Conservation (phyloP, 2,113 vertebrate genomes). For the Lontra canadensis region DNA sequence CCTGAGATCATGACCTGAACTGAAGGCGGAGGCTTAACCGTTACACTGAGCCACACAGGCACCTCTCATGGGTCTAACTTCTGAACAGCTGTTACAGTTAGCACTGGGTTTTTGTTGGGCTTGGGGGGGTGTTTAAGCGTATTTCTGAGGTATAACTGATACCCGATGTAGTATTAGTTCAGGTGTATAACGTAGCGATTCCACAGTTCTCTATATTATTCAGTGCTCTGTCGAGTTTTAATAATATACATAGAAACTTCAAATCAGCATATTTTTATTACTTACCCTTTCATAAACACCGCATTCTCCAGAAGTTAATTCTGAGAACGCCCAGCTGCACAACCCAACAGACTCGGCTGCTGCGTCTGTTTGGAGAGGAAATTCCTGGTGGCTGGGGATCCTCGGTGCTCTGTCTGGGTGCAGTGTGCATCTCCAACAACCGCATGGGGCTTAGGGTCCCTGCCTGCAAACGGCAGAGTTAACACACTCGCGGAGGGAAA, state of each 20-base stretch:
- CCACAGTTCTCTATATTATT: neutral
- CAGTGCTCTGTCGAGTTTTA: neutral
- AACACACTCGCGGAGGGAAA: fast-evolving
- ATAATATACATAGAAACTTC: neutral
- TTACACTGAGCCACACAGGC: too few relatives aligned
- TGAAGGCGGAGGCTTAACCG: too few relatives aligned
- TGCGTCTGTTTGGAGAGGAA: neutral
- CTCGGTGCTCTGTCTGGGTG: fast-evolving
- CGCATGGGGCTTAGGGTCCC: fast-evolving
- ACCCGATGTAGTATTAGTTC: neutral
- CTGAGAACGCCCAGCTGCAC: neutral
- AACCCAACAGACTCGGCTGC: neutral
- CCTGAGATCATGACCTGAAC: too few relatives aligned
- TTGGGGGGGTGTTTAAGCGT: neutral
- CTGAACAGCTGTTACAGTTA: neutral
- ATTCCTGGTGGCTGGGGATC: neutral
- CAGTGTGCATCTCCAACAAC: fast-evolving
- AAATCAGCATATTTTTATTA: neutral
- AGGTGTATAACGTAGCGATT: neutral
- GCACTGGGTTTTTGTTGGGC: neutral
- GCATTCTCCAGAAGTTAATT: neutral
- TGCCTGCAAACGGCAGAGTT: fast-evolving
- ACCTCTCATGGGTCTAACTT: neutral
- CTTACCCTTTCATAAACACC: neutral
- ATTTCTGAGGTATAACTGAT: neutral